phyloP scores from a whole-genome alignment of 2,113 vertebrate species.

The Albula glossodonta region DNA sequence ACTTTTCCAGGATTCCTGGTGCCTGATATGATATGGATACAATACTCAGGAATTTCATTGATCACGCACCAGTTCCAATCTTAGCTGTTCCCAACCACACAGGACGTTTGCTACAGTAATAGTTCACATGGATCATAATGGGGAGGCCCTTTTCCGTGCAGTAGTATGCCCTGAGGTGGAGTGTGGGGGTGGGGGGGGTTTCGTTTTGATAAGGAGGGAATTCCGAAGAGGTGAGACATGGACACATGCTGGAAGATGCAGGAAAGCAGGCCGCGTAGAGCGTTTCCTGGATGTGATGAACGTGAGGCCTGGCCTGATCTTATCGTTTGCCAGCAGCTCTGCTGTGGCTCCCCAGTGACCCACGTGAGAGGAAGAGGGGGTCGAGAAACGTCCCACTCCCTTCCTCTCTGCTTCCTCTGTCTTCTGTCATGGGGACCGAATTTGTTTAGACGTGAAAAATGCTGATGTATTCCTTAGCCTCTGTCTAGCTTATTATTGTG shows the following conservation, averaged over 20 bases:
- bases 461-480: neutral
- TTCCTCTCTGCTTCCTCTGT: constrained; percentile 50
- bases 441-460: constrained; percentile 19
- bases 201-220: neutral
- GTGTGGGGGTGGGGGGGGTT: neutral
- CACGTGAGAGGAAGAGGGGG: constrained; percentile 23
- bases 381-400: constrained; percentile 36
- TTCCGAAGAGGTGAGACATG: neutral
- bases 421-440: constrained; percentile 27
- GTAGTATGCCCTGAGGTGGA: neutral
- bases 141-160: neutral
- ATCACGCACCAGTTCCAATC: neutral
- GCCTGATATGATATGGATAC: no score
- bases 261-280: neutral
- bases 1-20: no score
- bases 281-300: constrained; percentile 26
- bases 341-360: constrained; percentile 32
- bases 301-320: constrained; percentile 22
- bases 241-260: neutral
- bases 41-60: neutral
- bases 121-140: neutral
- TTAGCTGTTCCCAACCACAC: neutral
- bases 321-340: constrained; percentile 34
- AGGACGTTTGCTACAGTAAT: neutral
- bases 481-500: neutral